Evolutionary conservation across 1,140 invertebrate species (phyloP), one percentile per base, ranked within the genome.

Genomic region (Sweltsa coloradensis): DNA sequence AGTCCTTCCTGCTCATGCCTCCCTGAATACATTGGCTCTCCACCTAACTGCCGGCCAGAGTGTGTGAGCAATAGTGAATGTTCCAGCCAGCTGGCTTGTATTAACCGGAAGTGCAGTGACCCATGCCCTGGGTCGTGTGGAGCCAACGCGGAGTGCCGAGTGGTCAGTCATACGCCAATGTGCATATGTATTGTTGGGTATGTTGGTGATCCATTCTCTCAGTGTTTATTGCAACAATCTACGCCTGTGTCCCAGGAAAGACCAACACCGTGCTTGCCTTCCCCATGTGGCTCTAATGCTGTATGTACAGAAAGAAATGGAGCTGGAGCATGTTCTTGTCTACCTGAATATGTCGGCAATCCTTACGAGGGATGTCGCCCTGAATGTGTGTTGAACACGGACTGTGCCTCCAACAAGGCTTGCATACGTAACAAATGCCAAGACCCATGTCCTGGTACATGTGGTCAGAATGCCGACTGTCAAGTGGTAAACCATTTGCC

Each of bases 261-360:
- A 41, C 57, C 65, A 45, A 65, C 69, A 55, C 72, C 78, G 22
- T 80, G 77, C 53, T 60, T 61, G n/a, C 68, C 70, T n/a, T 75
- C 74, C 81, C 78, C 79, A 23, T 83, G 81, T 59, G 81, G 81
- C 34, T 65, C 73, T 34, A 81, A 81, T 58, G 75, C 78, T 19
- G 60, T 77, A 23, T 82, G 79, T 54, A 70, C 68, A 53, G 72
- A 76, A 58, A 67, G 67, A 50, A 73, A 75, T 51, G 71, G 71
- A 41, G 70, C 71, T 19, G 76, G 77, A 7, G 64, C 77, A 18
- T 88, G 84, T 55, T 68, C 70, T 14, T 88, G 84, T 60, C 60
- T 76, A 27, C 64, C 68, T 34, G 75, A 77, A 24, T 84, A 78
- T 52, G 74, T 78, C 43, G 83, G 83, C 31, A 80, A 85, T 69